phyloP scores from a whole-genome alignment of 1,140 invertebrate genomes.

The Lepeophtheirus salmonis region DNA sequence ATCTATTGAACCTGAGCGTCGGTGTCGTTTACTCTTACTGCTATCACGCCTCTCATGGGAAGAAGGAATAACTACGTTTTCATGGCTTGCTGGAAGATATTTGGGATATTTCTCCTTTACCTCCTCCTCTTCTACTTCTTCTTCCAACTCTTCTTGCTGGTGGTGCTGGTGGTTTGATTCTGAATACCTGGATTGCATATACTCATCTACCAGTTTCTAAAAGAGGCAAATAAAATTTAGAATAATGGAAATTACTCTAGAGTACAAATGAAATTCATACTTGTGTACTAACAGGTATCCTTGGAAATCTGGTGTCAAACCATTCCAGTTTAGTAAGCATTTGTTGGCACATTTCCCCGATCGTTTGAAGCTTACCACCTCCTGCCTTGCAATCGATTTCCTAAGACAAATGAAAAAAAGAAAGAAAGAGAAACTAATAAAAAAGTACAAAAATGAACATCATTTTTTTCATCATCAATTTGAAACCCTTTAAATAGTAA shows the following conservation, averaged over 20 bases:
- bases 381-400: constrained; percentile 93
- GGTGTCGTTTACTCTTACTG: background rate
- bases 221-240: background rate
- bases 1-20: background rate
- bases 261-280: background rate
- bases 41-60: background rate
- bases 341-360: constrained; percentile 79
- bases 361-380: constrained; percentile 77
- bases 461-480: no score
- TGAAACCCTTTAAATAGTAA: no score
- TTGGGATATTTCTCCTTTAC: background rate
- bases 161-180: no score
- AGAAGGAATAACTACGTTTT: no score
- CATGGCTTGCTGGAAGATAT: background rate
- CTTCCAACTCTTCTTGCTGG: no score
- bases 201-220: background rate
- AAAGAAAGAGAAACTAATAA: no score
- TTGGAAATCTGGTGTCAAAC: constrained; percentile 93
- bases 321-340: constrained; percentile 90
- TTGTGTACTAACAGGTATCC: constrained; percentile 98
- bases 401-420: constrained; percentile 27
- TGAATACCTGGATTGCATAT: no score
- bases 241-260: background rate
- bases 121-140: no score
- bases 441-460: no score